Base-by-base conservation (phyloP, 2,113 vertebrate genomes). In the Toxotes chatareus region DNA sequence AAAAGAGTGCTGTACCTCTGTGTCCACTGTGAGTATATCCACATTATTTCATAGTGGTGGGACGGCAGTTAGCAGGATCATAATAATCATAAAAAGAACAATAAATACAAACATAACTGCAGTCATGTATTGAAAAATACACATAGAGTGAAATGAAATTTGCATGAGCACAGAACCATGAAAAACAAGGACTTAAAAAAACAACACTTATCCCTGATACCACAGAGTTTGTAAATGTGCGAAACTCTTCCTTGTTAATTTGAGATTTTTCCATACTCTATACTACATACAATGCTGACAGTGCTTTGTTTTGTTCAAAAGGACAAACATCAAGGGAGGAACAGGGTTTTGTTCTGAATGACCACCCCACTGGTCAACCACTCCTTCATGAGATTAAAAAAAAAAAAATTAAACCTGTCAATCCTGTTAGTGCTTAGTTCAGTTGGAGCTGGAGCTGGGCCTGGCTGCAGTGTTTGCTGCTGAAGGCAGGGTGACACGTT, bases 401-500 rank as follows among this genome's bases (percentile, higher is more conserved):
- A 7, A 10, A 21, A 56, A 3, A 53, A n/a, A 40, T 27, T 10
- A n/a, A n/a, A 42, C 42, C 66, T 40, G 60, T 79, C 46, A 27
- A 51, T 80, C 69, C 55, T 56, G 61, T 67, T 55, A 85, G 85
- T 89, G 83, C 49, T 89, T 31, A 4, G 63, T 60, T 96, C 47
- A 96, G 86, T 62, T 84, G 53, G 93, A 87, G 82, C 78, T 73
- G 53, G 93, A 87, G 82, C 77, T 73, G 31, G 89, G 77, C 23
- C 86, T 61, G 53, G 72, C 53, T 32, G 66, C 2, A n/a, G 76
- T 80, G 77, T 94, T 95, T 53, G 88, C 85, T 76, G 86, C 47
- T 16, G 94, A 94, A 9, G 97, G 97, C 84, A 99, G 83, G 1
- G 96, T 95, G 70, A 98, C 97, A 49, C 98, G 96, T 60, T 99